A percentile compares a stretch with the other conserved stretches of the same genome.
Evolutionary conservation across 2,888 invertebrate species (phyloP).

Genomic region (Rhyacophila evoluta): DNA sequence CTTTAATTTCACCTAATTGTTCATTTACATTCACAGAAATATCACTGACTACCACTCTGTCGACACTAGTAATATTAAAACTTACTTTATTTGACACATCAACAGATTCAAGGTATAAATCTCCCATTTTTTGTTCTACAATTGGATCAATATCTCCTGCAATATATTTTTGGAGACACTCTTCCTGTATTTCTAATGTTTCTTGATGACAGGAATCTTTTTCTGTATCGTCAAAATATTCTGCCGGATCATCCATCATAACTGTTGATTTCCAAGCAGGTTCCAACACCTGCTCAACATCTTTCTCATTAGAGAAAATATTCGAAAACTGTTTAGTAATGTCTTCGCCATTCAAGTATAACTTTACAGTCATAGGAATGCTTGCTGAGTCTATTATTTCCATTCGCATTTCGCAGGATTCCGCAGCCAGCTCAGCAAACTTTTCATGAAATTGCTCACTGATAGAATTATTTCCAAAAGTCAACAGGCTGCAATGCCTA

Average conservation of each 20-base stretch:
- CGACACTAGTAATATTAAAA: background rate
- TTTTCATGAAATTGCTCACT: constrained; percentile 63
- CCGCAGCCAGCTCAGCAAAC: constrained; percentile 67
- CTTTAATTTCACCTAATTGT: background rate
- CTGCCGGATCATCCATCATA: background rate
- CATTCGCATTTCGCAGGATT: constrained; percentile 72
- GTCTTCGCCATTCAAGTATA: constrained; percentile 71
- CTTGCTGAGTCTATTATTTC: constrained; percentile 72
- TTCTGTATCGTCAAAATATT: background rate
- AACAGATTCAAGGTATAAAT: background rate
- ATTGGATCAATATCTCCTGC: background rate
- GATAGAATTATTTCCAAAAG: constrained; percentile 66
- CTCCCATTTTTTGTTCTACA: background rate
- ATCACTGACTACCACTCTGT: background rate
- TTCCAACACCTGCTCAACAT: background rate
- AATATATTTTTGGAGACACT: background rate
- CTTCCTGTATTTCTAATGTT: background rate
- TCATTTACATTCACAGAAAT: background rate
- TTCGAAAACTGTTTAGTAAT: constrained; percentile 63
- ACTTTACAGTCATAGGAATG: constrained; percentile 71
- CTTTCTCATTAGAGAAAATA: background rate
- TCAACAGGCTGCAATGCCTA: constrained; percentile 72
- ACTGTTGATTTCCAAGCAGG: background rate
- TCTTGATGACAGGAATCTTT: background rate
- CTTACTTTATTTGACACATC: background rate